A percentile compares a stretch with the other conserved stretches of the same genome.
phyloP scores from a whole-genome alignment of 2,113 vertebrate species.

The Lamprotornis superbus region DNA sequence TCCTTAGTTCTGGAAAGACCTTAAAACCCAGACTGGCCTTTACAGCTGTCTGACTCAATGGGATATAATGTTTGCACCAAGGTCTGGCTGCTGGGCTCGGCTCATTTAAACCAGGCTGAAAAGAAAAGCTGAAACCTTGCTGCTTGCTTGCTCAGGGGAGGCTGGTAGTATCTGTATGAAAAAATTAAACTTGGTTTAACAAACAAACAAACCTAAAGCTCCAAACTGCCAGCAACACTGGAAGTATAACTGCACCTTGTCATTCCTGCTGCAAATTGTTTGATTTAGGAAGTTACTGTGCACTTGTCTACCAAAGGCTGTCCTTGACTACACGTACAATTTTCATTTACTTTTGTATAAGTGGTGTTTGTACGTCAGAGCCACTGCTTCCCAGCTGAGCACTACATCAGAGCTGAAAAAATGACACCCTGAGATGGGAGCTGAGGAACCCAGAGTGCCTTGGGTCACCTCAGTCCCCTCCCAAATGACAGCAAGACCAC shows the following conservation, averaged over 20 bases:
- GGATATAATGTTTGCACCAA: background rate
- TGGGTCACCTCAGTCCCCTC: background rate
- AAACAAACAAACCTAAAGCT: background rate
- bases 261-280: background rate
- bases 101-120: background rate
- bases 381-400: background rate
- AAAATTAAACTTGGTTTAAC: background rate
- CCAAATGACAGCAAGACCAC: background rate
- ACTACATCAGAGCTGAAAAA: background rate
- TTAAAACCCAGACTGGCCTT: background rate
- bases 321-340: background rate
- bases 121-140: background rate
- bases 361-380: background rate
- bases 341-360: background rate
- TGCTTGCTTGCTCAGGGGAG: background rate
- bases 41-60: background rate
- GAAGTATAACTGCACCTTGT: background rate
- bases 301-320: background rate
- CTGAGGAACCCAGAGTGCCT: background rate
- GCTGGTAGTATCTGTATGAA: accelerated
- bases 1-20: background rate
- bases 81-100: background rate
- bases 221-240: background rate
- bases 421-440: background rate
- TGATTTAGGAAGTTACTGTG: background rate